These are phyloP conservation scores for Pelvicachromis taeniatus DNA, from an alignment of 2,113 vertebrate species.

Conservation along the genomic window DNA sequence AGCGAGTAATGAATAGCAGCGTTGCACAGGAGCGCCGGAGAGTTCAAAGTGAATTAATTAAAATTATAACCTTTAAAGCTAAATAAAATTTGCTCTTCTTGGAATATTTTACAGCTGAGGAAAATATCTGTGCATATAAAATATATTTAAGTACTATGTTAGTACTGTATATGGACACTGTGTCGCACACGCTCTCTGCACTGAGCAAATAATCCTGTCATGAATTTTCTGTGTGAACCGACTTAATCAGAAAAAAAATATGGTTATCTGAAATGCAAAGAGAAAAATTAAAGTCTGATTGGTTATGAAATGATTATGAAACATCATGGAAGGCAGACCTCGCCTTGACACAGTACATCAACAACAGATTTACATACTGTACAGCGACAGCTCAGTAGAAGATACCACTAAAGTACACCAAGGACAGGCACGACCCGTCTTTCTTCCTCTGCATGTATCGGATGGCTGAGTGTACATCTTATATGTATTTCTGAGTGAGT, in stretches of 20 bases:
- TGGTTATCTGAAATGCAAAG: constrained; percentile 4
- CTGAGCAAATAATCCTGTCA: neutral
- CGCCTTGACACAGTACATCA: neutral
- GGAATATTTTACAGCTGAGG: neutral
- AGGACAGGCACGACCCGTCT: neutral
- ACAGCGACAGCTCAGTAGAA: constrained; percentile 6
- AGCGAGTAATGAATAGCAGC: neutral
- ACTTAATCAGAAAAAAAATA: neutral
- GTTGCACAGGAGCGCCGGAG: neutral
- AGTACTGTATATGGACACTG: neutral
- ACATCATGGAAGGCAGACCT: neutral
- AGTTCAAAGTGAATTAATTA: neutral
- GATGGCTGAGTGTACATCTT: neutral
- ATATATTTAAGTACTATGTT: neutral
- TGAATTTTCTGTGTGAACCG: neutral
- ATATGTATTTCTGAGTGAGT: neutral
- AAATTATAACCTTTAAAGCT: neutral
- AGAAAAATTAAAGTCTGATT: neutral
- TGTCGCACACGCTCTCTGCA: neutral
- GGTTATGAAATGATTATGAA: constrained; percentile 2
- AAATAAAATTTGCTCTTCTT: neutral
- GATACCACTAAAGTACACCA: neutral
- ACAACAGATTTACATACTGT: constrained; percentile 1
- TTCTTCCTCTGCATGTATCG: neutral
- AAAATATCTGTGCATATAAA: neutral